These are phyloP conservation scores for Apotomis turbidana DNA, from an alignment of 2,888 invertebrate genomes.

Conservation along the genomic window DNA sequence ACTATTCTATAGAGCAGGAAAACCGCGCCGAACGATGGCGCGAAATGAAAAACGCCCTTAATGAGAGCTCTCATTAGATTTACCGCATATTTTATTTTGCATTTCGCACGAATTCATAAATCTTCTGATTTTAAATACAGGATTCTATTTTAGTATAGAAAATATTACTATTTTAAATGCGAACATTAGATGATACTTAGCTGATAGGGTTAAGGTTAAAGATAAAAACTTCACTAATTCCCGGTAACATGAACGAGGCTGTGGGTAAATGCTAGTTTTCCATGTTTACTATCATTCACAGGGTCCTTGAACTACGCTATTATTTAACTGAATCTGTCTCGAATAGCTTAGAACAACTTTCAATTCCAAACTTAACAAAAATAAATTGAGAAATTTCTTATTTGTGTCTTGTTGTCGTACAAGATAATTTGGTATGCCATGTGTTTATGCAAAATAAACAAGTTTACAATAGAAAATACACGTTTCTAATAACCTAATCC, in stretches of 20 bases:
- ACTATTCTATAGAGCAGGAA: conserved; percentile 69
- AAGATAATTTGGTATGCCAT: conserved; percentile 7
- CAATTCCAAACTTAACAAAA: not conserved
- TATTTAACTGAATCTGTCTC: too few relatives aligned
- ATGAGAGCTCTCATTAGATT: conserved; percentile 70
- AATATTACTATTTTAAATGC: too few relatives aligned
- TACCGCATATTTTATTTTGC: conserved; percentile 49
- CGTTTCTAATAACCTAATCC: conserved; percentile 19
- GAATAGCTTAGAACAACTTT: not conserved
- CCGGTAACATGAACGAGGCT: too few relatives aligned
- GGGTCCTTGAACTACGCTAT: too few relatives aligned
- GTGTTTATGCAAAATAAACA: conserved; percentile 28
- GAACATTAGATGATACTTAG: too few relatives aligned
- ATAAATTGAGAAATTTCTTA: not conserved
- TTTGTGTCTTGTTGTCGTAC: not conserved
- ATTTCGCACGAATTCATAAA: not conserved
- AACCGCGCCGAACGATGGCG: conserved; percentile 62
- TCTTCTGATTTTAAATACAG: too few relatives aligned
- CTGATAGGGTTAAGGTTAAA: too few relatives aligned
- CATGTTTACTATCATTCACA: too few relatives aligned
- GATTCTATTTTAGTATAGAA: too few relatives aligned
- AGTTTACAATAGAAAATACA: conserved; percentile 15
- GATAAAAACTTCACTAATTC: too few relatives aligned
- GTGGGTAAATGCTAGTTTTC: too few relatives aligned
- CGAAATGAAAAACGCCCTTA: conserved; percentile 64